Conservation (phyloP, 2,113 vertebrate species). For the Gymnogyps californianus region DNA sequence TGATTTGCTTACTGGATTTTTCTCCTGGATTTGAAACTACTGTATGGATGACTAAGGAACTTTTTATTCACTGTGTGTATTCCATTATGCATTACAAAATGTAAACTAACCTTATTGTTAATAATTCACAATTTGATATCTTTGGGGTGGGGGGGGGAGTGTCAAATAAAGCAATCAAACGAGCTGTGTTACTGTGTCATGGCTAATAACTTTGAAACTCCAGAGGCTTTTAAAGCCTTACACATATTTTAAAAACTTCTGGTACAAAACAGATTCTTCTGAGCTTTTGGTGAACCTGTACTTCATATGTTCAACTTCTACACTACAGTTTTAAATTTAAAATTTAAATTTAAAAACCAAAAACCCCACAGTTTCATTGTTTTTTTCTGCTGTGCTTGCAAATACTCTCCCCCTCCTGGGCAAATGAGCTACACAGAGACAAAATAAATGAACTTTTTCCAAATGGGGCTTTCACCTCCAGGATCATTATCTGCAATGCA, state of each 20-base stretch:
- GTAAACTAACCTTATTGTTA: neutral
- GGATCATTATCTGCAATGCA: neutral
- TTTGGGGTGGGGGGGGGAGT: accelerated
- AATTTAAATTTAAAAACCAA: neutral
- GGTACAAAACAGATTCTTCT: neutral
- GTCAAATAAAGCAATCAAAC: neutral
- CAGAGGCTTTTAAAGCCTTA: neutral
- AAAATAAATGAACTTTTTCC: neutral
- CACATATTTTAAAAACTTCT: neutral
- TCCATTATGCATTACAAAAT: neutral
- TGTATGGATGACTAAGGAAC: neutral
- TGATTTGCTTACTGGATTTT: neutral
- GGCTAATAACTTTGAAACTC: neutral
- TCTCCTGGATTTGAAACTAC: neutral
- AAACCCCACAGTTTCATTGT: accelerated
- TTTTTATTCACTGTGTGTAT: neutral
- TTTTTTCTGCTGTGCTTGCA: neutral
- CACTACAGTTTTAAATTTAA: neutral
- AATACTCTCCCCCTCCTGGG: neutral
- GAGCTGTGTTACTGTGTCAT: neutral
- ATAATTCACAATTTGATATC: neutral
- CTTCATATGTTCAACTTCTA: neutral
- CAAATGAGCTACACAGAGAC: neutral
- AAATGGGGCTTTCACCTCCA: neutral
- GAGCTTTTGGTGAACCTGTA: neutral